Evolutionary conservation across 2,113 vertebrate species (phyloP).

Genomic region (Catharus minimus): DNA sequence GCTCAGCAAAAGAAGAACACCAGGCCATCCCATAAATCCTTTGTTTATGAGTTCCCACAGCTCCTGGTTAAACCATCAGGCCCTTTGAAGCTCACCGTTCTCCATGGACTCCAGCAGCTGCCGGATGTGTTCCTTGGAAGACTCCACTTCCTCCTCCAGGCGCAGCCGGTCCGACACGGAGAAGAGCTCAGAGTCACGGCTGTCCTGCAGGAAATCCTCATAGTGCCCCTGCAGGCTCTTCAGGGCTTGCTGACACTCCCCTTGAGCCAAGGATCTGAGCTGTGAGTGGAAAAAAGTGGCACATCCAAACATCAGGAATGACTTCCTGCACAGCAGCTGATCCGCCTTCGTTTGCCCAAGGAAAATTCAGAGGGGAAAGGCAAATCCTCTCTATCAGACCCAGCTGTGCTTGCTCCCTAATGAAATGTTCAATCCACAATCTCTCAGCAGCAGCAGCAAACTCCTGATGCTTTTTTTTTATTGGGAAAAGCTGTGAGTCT

Average conservation of each 20-base stretch:
- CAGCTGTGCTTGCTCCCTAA: not conserved
- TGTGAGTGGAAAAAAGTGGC: slow-evolving; percentile 35
- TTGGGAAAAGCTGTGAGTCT: fast-evolving
- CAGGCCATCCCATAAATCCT: not conserved
- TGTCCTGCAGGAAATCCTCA: slow-evolving; percentile 91
- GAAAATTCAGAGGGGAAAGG: not conserved
- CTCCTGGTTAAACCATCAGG: not conserved
- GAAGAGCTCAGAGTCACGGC: slow-evolving; percentile 88
- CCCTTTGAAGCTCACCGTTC: slow-evolving; percentile 78
- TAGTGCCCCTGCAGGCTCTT: slow-evolving; percentile 85
- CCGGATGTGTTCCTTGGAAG: slow-evolving; percentile 84
- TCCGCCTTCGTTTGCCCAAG: fast-evolving
- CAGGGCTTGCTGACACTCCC: slow-evolving; percentile 85
- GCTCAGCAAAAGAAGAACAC: not conserved
- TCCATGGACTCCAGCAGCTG: slow-evolving; percentile 89
- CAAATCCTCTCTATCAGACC: fast-evolving
- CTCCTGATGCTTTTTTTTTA: not conserved
- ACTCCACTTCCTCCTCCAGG: slow-evolving; percentile 85
- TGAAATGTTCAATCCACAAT: fast-evolving
- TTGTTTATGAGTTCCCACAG: not conserved
- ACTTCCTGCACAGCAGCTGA: fast-evolving
- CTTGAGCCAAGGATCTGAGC: slow-evolving; percentile 81
- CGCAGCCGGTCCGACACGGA: slow-evolving; percentile 80
- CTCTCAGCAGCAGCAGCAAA: not conserved
- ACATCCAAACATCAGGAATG: not conserved